Percentiles rank a stretch among this genome's conserved stretches.
These are phyloP conservation scores for Sminthurides aquaticus DNA, from an alignment of 2,888 invertebrate species.

Conservation along the genomic window DNA sequence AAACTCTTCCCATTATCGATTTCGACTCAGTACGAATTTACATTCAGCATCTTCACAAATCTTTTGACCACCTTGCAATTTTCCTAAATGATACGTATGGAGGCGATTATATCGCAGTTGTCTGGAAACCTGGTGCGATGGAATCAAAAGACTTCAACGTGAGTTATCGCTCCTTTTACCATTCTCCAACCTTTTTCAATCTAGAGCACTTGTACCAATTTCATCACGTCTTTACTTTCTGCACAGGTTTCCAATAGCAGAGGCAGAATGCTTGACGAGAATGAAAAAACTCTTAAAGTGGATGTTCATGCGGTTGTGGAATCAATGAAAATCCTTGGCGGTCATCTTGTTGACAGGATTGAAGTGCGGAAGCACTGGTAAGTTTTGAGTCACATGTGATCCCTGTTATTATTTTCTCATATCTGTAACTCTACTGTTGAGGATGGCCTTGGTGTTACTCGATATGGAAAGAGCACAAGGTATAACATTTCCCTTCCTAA, in stretches of 20 bases:
- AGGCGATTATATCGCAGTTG: conserved; percentile 72
- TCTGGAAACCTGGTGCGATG: conserved; percentile 68
- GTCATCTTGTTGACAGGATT: conserved; percentile 58
- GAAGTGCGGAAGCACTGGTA: conserved; percentile 23
- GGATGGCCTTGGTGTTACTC: no score
- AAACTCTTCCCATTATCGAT: conserved; percentile 58
- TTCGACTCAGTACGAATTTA: conserved; percentile 68
- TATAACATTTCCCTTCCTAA: no score
- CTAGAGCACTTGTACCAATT: conserved; percentile 7
- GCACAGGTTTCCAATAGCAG: conserved; percentile 54
- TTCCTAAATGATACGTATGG: conserved; percentile 86
- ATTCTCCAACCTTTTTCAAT: background rate
- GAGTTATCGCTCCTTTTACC: no score
- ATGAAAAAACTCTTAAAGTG: conserved; percentile 50
- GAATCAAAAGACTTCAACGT: conserved; percentile 66
- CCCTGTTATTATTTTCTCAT: no score
- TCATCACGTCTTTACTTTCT: no score
- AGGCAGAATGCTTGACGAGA: conserved; percentile 53
- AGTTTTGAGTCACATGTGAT: no score
- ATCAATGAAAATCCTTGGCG: conserved; percentile 63
- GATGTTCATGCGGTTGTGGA: conserved; percentile 62
- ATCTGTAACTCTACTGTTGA: no score
- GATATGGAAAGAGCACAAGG: no score
- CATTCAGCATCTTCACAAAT: conserved; percentile 64
- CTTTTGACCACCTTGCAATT: conserved; percentile 67